Percentiles rank a stretch among this genome's conserved stretches.
Evolutionary conservation across 2,113 vertebrate genomes (phyloP).

Genomic region (Eurystomus gularis): DNA sequence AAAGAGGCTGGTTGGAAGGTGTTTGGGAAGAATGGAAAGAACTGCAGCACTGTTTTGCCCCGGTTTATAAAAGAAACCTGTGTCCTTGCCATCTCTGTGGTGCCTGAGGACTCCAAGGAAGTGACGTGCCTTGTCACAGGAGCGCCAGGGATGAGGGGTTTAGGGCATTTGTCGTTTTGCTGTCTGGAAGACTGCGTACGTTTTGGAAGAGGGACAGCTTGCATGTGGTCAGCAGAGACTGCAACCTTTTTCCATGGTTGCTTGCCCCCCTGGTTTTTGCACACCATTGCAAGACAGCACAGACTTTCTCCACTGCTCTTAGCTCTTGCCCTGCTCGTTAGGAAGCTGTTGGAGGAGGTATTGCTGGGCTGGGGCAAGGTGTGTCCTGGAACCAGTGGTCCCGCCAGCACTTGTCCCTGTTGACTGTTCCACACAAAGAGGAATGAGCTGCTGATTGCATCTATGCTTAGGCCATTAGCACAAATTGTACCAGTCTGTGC

Average conservation of each 20-base stretch:
- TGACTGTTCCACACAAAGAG: not conserved
- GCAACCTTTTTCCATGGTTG: not conserved
- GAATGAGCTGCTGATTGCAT: not conserved
- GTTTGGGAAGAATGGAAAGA: not conserved
- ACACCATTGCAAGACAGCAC: not conserved
- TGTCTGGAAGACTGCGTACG: not conserved
- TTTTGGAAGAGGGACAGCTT: not conserved
- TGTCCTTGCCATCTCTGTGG: not conserved
- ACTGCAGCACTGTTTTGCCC: not conserved
- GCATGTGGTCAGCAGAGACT: not conserved
- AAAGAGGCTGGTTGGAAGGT: not conserved
- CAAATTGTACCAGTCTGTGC: slow-evolving; percentile 9
- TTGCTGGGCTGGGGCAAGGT: not conserved
- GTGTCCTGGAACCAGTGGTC: not conserved
- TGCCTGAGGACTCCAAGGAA: not conserved
- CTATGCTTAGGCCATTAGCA: not conserved
- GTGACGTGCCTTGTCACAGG: not conserved
- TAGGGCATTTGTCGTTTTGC: not conserved
- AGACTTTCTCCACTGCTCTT: not conserved
- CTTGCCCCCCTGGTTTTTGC: not conserved
- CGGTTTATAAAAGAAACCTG: not conserved
- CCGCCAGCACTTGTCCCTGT: not conserved
- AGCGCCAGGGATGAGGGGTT: not conserved
- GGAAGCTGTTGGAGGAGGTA: accelerated
- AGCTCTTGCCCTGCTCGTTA: not conserved